These are phyloP conservation scores for Drosophila hamatofila DNA, from an alignment of 2,888 invertebrate species.

Conservation along the genomic window DNA sequence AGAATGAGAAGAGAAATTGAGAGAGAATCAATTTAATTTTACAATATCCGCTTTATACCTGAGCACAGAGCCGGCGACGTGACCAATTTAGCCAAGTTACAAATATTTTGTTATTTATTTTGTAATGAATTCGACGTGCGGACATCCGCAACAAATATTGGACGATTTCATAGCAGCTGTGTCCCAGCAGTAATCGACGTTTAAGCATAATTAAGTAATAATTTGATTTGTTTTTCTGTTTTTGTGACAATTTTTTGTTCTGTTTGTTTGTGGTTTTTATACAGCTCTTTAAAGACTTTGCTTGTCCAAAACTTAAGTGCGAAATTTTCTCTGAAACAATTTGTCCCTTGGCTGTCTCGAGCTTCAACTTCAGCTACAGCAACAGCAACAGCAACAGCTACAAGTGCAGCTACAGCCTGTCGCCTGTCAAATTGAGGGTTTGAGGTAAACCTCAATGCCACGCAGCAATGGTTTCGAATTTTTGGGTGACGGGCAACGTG, in stretches of 20 bases:
- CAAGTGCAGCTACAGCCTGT: conserved; percentile 21
- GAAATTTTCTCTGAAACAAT: not conserved
- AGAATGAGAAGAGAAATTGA: conserved; percentile 35
- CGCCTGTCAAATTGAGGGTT: conserved; percentile 43
- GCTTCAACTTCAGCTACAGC: conserved; percentile 12
- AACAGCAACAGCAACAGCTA: conserved; percentile 5
- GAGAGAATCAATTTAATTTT: conserved; percentile 78
- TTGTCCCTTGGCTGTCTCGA: conserved; percentile 5
- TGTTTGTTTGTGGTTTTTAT: conserved; percentile 13
- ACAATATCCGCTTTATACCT: conserved; percentile 78
- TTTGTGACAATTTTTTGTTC: conserved; percentile 14
- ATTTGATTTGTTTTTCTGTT: conserved; percentile 64
- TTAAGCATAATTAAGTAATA: conserved; percentile 78
- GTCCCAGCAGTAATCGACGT: conserved; percentile 57
- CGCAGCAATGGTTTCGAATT: conserved; percentile 42
- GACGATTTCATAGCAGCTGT: conserved; percentile 38
- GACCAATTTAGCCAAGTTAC: conserved; percentile 76
- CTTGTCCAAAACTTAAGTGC: not conserved
- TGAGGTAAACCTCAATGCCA: conserved; percentile 57
- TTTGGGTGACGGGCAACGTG: conserved; percentile 33
- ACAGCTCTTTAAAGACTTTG: conserved; percentile 10
- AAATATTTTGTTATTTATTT: conserved; percentile 77
- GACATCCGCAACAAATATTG: conserved; percentile 37
- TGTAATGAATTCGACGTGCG: conserved; percentile 63
- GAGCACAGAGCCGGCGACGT: conserved; percentile 58